Evolutionary conservation across 2,888 invertebrate species (phyloP), one percentile per base, ranked within the genome.

Genomic region (Noctua comes): DNA sequence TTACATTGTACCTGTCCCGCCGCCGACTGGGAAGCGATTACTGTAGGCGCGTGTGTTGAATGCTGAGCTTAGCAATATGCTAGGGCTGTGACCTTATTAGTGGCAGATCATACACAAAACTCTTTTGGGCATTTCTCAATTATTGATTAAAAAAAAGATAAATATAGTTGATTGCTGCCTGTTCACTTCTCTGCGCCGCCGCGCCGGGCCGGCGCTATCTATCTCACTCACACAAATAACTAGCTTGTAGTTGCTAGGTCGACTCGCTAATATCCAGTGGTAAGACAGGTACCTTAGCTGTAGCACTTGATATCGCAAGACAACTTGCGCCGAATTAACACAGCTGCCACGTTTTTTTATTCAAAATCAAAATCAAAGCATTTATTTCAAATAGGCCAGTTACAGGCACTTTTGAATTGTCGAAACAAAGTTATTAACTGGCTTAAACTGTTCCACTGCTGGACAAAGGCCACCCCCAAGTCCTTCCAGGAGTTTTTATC

Each of bases 211-310:
- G 57, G 57, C n/a, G 57, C n/a, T n/a, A 57, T 59, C n/a, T n/a
- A 57, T 59, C 27, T 16, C 27, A 27, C 59, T 27, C 27, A 16
- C 1, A 59, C 13, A 13, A 57, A 54, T 24, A 54, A 11, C 57
- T 57, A 57, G 54, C 10, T 54, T 10, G 21, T 24, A 24, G 24
- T 54, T 24, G 24, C 24, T 54, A 24, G 24, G 10, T 54, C 54
- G n/a, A 8, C 31, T 73, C n/a, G 27, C 16, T 36, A 21, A 73
- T 73, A 48, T 57, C 11, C 54, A n/a, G n/a, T 1, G 36, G 27
- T 51, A 21, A n/a, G 73, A n/a, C 36, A 27, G 74, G 16, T n/a
- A 13, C n/a, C 73, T 73, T 73, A 54, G 10, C 18, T 48, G 51
- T 51, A 48, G 8, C 57, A 57, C 57, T 54, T 27, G 27, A 36